Base-by-base conservation (phyloP, 2,797 vertebrate species). In the Heteromormyrus szaboi region DNA sequence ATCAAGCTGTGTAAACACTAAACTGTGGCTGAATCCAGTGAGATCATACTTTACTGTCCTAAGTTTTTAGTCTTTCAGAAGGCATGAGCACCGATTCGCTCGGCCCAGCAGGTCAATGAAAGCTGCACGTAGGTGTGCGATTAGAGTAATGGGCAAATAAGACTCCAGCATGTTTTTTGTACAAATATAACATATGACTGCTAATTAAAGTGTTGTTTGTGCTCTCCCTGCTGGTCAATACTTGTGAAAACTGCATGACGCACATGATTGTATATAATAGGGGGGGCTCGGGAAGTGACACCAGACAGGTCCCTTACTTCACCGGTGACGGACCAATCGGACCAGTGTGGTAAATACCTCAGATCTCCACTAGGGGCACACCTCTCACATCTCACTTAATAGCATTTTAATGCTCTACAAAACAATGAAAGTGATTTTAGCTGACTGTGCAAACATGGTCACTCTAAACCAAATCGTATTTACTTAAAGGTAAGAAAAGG, bases 201-300 rank as follows among this genome's bases (percentile, higher is more conserved):
- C 89, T 84, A 88, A 95, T 95, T 95, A 94, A 96, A 94, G 50
- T 87, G 59, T 89, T 89, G 88, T 91, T 92, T 41, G 90, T 86
- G 86, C 33, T 44, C 81, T 62, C 22, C 50, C 72, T 59, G 59
- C 56, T 33, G 37, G 22, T 51, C 19, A 25, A 1, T 48, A n/a
- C n/a, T 50, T 85, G 81, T 85, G n/a, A 50, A 51, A 25, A 5
- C 29, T 81, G 41, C 41, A 22, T n/a, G 8, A 41, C 46, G 7
- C 76, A 46, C 76, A 46, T 81, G 41, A 44, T 81, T 79, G 76
- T 79, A 46, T 46, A 41, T 44, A 17, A 79, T n/a, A 79, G 17
- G 33, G 44, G 37, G 72, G 37, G 37, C 17, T 79, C 2, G 17
- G 72, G 72, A 19, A 79, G 37, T 19, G 72, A 44, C 37, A 79